These are phyloP conservation scores for Verasper variegatus DNA, from an alignment of 2,113 vertebrate species.

Conservation along the genomic window DNA sequence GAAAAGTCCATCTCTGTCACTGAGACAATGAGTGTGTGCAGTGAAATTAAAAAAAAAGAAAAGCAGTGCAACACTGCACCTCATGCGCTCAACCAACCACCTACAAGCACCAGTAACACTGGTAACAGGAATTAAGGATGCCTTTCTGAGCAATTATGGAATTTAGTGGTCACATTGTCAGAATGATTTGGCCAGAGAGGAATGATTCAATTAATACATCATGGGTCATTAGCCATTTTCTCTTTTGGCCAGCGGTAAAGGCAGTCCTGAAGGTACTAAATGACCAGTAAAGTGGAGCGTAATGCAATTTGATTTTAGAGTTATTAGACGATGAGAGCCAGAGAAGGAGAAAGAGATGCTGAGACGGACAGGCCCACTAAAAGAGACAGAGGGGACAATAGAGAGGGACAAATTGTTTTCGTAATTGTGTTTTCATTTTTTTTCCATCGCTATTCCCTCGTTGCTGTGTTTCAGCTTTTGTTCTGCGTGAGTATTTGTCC, in stretches of 20 bases:
- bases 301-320: slow-evolving; percentile 78
- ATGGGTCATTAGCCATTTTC: slow-evolving; percentile 75
- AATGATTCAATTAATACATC: slow-evolving; percentile 79
- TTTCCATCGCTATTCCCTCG: slow-evolving; percentile 16
- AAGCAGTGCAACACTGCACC: neutral
- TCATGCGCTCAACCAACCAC: slow-evolving; percentile 20
- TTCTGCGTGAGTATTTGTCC: slow-evolving; percentile 38
- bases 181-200: slow-evolving; percentile 75
- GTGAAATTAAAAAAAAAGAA: neutral
- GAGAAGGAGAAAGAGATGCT: slow-evolving; percentile 6
- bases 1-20: neutral
- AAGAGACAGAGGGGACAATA: slow-evolving; percentile 22
- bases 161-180: slow-evolving; percentile 77
- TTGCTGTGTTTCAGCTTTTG: slow-evolving; percentile 31
- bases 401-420: slow-evolving; percentile 39
- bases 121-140: slow-evolving; percentile 59
- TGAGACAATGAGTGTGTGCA: neutral
- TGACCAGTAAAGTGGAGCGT: slow-evolving; percentile 65
- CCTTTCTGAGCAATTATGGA: slow-evolving; percentile 72
- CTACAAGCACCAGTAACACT: slow-evolving; percentile 50
- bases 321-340: slow-evolving; percentile 64
- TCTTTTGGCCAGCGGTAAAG: slow-evolving; percentile 55
- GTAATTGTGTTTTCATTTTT: slow-evolving; percentile 40
- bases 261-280: slow-evolving; percentile 68
- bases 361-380: slow-evolving; percentile 8